A percentile compares a stretch with the other conserved stretches of the same genome.
phyloP scores from a whole-genome alignment of 2,888 invertebrate genomes.

The Sussaba pulchella region DNA sequence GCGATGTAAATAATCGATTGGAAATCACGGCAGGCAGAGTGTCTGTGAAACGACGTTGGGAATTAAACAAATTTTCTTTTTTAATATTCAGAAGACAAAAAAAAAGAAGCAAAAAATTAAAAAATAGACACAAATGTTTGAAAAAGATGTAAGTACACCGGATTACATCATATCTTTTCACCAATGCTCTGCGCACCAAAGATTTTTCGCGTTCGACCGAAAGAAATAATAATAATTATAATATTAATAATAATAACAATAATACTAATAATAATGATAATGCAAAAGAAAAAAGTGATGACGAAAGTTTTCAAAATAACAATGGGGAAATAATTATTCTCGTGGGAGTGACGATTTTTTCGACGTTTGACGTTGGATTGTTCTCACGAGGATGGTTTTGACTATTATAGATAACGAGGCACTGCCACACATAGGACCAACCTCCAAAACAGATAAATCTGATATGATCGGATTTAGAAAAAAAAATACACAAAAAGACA shows the following conservation, averaged over 20 bases:
- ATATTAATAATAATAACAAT: too few relatives aligned
- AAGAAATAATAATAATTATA: not conserved
- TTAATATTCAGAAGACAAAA: constrained; percentile 43
- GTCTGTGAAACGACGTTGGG: constrained; percentile 69
- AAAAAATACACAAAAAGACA: constrained; percentile 21
- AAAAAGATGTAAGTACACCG: constrained; percentile 21
- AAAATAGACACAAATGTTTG: too few relatives aligned
- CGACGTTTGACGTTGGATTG: constrained; percentile 47
- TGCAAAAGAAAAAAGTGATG: constrained; percentile 33
- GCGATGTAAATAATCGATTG: constrained; percentile 64
- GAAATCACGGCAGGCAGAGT: constrained; percentile 65
- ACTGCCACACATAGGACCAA: constrained; percentile 74
- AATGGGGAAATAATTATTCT: constrained; percentile 4
- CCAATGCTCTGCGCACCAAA: constrained; percentile 66
- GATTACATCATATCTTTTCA: constrained; percentile 62
- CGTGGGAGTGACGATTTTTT: constrained; percentile 58
- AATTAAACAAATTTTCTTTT: constrained; percentile 11
- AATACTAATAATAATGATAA: too few relatives aligned
- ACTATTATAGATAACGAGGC: constrained; percentile 67
- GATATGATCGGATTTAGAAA: constrained; percentile 38
- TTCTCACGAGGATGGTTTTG: constrained; percentile 39
- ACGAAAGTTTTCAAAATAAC: constrained; percentile 52
- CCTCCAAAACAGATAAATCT: constrained; percentile 58
- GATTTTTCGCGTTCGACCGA: constrained; percentile 44
- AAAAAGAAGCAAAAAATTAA: constrained; percentile 52